Base-by-base conservation (phyloP, 1,140 invertebrate species). In the Eumaeus atala region DNA sequence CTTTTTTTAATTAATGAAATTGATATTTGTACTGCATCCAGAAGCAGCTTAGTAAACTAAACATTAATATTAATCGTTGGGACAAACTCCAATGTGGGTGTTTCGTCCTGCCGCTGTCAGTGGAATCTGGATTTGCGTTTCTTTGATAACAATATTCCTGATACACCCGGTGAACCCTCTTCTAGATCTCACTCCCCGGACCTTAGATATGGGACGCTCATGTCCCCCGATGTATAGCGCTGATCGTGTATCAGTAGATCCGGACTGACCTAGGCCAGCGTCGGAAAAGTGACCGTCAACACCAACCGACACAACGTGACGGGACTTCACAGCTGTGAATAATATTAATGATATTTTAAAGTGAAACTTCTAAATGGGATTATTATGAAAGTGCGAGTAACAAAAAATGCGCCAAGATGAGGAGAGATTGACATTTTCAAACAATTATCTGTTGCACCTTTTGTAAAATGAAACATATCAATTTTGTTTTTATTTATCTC, bases 171-270 rank as follows among this genome's bases (percentile, higher is more conserved):
- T 91, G 75, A 91, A 98, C 50, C 94, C 92, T 10, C 90, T 87
- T 1, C 88, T 86, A 0, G 92, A 92, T 35, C 78, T 75, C 0
- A 90, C 83, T 9, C 90, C 91, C 65, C 76, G 91, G 1, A 88
- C 84, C 66, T 77, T 89, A 59, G 67, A 75, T 61, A 87, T 89
- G 11, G 51, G 66, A 18, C 66, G 70, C 66, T 82, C 91, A 79
- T 97, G 92, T 0, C 97, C 96, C 35, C 97, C 97, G 64, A 99
- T 89, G 77, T 94, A 99, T 1, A 99, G 82, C 0, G 95, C 93
- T 65, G 96, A 92, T 28, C 92, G 93, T 0, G 96, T 97, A 59
- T 95, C 91, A 0, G 95, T 94, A 1, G 91, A 90, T 0, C 89
- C 89, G 1, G 90, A 89, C 44, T 89, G 89, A 11, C 95, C 94